Evolutionary conservation across 2,888 invertebrate genomes (phyloP), one percentile per base, ranked within the genome.

Genomic region (Omphaloscelis lunosa): DNA sequence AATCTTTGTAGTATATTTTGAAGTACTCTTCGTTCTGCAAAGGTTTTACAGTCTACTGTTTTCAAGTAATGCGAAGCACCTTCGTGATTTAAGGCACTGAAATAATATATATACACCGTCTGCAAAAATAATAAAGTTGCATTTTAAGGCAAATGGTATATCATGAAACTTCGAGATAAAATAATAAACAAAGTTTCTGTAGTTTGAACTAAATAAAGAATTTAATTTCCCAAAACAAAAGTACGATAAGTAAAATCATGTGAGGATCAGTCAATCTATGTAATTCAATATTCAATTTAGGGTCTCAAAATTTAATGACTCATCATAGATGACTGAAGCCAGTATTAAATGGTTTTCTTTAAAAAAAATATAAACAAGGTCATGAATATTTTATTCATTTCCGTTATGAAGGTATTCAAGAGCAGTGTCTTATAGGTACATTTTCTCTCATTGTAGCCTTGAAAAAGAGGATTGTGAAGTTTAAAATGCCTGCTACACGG

Each of bases 1-100:
- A 72, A 58, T 58, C 12, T 62, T 51, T 65, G 65, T 73, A 41
- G 59, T 77, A 53, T 61, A 68, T 41, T 72, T 72, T 41, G 51
- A 74, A 27, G 58, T 62, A 20, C 48, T 41, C 68, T 58, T 69
- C 66, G 63, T 69, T 74, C 20, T 45, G 17, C 34, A 23, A 56
- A 59, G 27, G 34, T 62, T 66, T 65, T 71, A 68, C 12, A 15
- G 56, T 70, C 7, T 39, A 53, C 58, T 65, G 34, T 20, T 70
- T n/a, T 63, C 70, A 34, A 53, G 67, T 51, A 39, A 73, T 73
- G 58, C 6, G n/a, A 23, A 58, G 20, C 41, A 27, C n/a, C 34
- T 63, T 56, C 23, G 17, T 48, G 75, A 74, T 74, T 81, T 48
- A 73, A 4, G 27, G 20, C 17, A 23, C 0, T 34, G 29, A 9